These are phyloP conservation scores for Myotis davidii DNA, from an alignment of 2,113 vertebrate genomes.

Conservation along the genomic window DNA sequence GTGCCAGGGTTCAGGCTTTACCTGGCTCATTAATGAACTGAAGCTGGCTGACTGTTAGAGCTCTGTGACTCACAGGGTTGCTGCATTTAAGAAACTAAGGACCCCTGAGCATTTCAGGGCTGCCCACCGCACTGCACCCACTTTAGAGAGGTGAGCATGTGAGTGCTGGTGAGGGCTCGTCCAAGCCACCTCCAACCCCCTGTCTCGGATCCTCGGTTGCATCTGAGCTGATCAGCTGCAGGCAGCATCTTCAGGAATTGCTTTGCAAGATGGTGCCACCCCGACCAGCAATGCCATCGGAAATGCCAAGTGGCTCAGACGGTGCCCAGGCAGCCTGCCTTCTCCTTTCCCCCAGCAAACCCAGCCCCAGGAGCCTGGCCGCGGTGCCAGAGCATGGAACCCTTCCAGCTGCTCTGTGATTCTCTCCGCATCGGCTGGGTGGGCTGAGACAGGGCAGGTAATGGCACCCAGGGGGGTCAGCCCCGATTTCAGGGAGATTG, in stretches of 20 bases:
- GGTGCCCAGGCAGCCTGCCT: constrained; percentile 45
- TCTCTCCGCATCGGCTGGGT: neutral
- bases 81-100: neutral
- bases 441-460: constrained; percentile 49
- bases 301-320: constrained; percentile 48
- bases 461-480: neutral
- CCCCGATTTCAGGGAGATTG: neutral
- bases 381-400: constrained; percentile 63
- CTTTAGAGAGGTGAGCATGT: neutral
- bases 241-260: neutral
- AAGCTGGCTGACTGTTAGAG: neutral
- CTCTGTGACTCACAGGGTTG: neutral
- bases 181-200: neutral
- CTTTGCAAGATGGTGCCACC: neutral
- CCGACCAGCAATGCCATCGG: neutral
- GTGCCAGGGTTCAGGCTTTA: neutral
- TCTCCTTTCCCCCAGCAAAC: constrained; percentile 24
- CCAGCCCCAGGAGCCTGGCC: neutral
- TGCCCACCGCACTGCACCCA: neutral
- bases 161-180: neutral
- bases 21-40: neutral
- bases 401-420: neutral
- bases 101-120: neutral
- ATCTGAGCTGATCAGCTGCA: neutral
- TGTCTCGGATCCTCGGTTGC: neutral